Percentiles rank a stretch among this genome's conserved stretches.
Evolutionary conservation across 2,888 invertebrate genomes (phyloP).

Genomic region (Rhaphigaster nebulosa): DNA sequence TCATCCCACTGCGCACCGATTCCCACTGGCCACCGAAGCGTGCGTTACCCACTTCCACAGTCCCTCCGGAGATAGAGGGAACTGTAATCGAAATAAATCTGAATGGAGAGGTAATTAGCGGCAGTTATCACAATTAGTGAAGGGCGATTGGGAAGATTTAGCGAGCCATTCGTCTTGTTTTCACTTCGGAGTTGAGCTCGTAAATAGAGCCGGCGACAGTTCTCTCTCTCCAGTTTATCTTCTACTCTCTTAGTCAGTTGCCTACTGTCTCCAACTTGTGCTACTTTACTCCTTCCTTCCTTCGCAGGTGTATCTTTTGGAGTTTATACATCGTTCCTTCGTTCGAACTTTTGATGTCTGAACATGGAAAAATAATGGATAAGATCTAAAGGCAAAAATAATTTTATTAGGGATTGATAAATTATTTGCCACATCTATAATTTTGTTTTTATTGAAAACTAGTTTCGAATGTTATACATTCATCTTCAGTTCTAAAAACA

Average conservation of each 20-base stretch:
- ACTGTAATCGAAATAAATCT: slow-evolving; percentile 19
- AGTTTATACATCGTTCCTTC: background rate
- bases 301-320: background rate
- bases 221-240: background rate
- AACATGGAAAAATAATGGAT: background rate
- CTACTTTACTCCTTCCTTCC: background rate
- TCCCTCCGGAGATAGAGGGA: background rate
- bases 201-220: background rate
- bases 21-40: background rate
- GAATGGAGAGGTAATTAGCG: slow-evolving; percentile 15
- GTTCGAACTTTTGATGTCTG: background rate
- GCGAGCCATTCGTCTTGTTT: slow-evolving; percentile 5
- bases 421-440: too few relatives aligned
- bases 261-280: slow-evolving; percentile 20
- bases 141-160: slow-evolving; percentile 14
- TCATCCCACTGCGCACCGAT: too few relatives aligned
- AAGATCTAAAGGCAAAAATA: too few relatives aligned
- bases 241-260: background rate
- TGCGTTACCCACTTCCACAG: background rate
- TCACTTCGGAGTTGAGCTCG: background rate
- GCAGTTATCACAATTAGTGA: slow-evolving; percentile 27
- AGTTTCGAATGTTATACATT: too few relatives aligned
- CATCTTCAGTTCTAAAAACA: too few relatives aligned
- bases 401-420: too few relatives aligned
- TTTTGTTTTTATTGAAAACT: too few relatives aligned